Base-by-base conservation (phyloP, 2,797 vertebrate species). In the Scolopax bukidnonensis region DNA sequence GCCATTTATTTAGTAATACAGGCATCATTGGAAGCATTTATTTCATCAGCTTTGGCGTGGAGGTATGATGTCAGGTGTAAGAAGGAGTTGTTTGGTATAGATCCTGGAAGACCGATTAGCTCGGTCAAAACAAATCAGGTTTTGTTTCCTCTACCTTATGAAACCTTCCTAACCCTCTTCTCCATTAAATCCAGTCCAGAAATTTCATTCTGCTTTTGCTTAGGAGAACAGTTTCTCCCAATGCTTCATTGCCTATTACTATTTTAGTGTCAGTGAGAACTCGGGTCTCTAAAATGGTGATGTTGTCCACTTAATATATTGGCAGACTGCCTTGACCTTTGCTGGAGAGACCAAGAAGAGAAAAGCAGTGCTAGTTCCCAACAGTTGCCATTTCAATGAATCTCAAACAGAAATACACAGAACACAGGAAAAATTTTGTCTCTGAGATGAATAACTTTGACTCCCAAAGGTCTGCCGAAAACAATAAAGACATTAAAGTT, bases 311-410 rank as follows among this genome's bases (percentile, higher is more conserved):
- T 84, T 83, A 32, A 20, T 65, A 7, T 65, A 45, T 25, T 79
- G 87, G 76, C 71, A 80, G 51, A 23, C 27, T 90, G 83, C 90
- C 77, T 75, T 68, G 85, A 88, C 50, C 77, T 95, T 94, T 91
- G n/a, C 33, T 76, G 43, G 30, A 90, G 90, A 86, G 84, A 73
- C 25, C 54, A 89, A 40, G 9, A 68, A 53, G 79, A 83, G 56
- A 81, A 87, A 68, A 84, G 32, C 56, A 56, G 21, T 24, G 21
- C 48, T 45, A 28, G n/a, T 41, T 96, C 74, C 80, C 69, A 88
- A 75, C 27, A 82, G 43, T 78, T 94, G 65, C 76, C 48, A 60
- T 87, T 80, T 95, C 69, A 94, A n/a, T 86, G 59, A 78, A 41
- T 51, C 47, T 84, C 38, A 82, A 51, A 45, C 6, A 78, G 51